Evolutionary conservation across 2,888 invertebrate species (phyloP), one percentile per base, ranked within the genome.

Genomic region (Acrocyrtus sp.): DNA sequence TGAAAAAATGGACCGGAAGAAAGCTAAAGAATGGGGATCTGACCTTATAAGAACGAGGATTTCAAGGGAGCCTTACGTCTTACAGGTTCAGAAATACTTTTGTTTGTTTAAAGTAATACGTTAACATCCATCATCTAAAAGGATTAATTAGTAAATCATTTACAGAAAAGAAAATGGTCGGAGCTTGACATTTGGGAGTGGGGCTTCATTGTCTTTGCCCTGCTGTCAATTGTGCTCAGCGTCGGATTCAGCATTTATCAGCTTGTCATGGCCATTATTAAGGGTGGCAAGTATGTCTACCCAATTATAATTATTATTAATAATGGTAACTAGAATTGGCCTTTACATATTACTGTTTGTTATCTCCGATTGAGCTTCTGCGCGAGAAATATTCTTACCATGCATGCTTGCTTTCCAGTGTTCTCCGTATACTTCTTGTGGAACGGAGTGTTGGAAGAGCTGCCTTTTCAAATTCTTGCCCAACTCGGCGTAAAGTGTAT

Each of bases 181-280:
- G 76, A 76, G 45, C 17, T 76, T 3, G 53, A 61, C 22, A 63
- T 58, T 61, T 74, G 72, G 72, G 76, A 76, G 68, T 76, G 76
- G 76, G 45, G 48, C 29, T 76, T 76, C 41, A 72, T 76, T 3
- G 10, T 53, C 12, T 45, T 63, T 24, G 74, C 74, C 2, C n/a
- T 74, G 1, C 21, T 67, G 21, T 61, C 62, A 1, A 63, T 68
- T 1, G 12, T 74, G 8, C 50, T 66, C 22, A 76, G 74, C 43
- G 45, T 76, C 15, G 76, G 76, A 24, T 74, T 76, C 58, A 57
- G 67, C 29, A 58, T 54, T 24, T 76, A 45, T 53, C 74, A 76
- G 0, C 39, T 76, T 4, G 56, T 51, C 1, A 27, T 60, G 12
- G 22, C 56, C 22, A 8, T 73, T 5, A 73, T 68, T 10, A 39